phyloP scores from a whole-genome alignment of 2,113 vertebrate species.

The Prionailurus viverrinus region DNA sequence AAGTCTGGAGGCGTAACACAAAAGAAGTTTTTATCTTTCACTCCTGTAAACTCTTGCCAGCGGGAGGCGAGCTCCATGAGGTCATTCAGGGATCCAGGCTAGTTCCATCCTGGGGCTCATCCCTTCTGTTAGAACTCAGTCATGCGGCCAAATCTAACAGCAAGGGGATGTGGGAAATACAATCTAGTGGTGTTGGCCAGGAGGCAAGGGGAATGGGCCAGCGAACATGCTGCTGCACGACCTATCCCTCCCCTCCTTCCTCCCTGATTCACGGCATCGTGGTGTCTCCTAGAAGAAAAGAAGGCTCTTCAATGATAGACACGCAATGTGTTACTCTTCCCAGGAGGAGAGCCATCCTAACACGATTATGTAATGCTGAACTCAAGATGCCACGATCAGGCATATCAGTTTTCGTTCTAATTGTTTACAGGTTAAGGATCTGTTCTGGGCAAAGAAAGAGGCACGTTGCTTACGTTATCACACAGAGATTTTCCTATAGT shows the following conservation, averaged over 20 bases:
- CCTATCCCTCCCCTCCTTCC: neutral
- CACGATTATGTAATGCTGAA: neutral
- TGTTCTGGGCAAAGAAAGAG: neutral
- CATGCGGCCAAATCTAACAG: neutral
- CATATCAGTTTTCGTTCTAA: neutral
- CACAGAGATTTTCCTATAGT: neutral
- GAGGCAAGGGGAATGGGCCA: neutral
- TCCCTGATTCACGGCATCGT: too few relatives aligned
- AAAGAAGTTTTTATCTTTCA: neutral
- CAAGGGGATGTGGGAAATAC: neutral
- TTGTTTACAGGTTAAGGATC: neutral
- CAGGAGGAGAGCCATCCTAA: neutral
- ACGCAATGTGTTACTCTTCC: neutral
- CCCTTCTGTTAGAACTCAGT: neutral
- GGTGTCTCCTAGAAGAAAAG: neutral
- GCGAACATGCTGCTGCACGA: neutral
- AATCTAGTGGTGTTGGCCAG: neutral
- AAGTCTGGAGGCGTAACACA: neutral
- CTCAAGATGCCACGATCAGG: neutral
- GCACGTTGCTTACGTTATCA: neutral
- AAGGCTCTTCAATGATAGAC: neutral
- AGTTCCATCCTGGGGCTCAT: neutral
- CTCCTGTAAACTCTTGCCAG: neutral
- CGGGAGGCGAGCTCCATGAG: neutral
- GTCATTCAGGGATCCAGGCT: neutral